Base-by-base conservation (phyloP, 2,888 invertebrate species). In the Blera fallax region DNA sequence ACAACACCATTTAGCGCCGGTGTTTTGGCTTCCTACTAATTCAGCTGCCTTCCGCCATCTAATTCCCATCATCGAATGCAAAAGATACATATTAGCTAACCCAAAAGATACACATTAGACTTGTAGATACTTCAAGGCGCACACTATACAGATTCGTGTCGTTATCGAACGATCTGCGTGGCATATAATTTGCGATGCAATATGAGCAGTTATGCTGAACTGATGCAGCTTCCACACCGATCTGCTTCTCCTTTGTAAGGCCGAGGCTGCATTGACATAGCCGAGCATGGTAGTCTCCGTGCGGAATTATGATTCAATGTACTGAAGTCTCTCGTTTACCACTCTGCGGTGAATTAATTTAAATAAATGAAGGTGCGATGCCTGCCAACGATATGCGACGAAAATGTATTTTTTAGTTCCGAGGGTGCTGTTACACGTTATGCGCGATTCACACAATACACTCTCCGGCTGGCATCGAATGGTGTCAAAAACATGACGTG, bases 401-500 rank as follows among this genome's bases (percentile, higher is more conserved):
- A 54, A 40, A 43, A 58, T 50, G 14, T 8, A 34, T 48, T 58
- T 60, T 45, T 50, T 21, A 11, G 64, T 67, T 74, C 34, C 50
- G 78, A 84, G 67, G 73, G 73, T 73, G 62, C 78, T 84, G 62
- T 50, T 56, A 21, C 45, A 32, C 45, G 37, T 45, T 48, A 40
- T 52, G 43, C 14, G 11, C 29, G 64, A 43, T 29, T 34, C n/a
- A 40, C 37, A 40, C 40, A 56, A 50, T 29, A 37, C 52, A 65
- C 54, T 27, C 65, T 77, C 58, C 48, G 37, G 16, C 62, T 56
- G 77, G 62, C 82, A 69, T 82, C 77, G 82, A 82, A 87, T 64
- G 87, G 87, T 87, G 82, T 87, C 78, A 87, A 78, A 87, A 87
- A 87, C 87, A 87, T 82, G 82, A 82, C 87, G 70, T 73, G 78